phyloP scores from a whole-genome alignment of 2,888 invertebrate genomes.

The Tenodera sinensis region DNA sequence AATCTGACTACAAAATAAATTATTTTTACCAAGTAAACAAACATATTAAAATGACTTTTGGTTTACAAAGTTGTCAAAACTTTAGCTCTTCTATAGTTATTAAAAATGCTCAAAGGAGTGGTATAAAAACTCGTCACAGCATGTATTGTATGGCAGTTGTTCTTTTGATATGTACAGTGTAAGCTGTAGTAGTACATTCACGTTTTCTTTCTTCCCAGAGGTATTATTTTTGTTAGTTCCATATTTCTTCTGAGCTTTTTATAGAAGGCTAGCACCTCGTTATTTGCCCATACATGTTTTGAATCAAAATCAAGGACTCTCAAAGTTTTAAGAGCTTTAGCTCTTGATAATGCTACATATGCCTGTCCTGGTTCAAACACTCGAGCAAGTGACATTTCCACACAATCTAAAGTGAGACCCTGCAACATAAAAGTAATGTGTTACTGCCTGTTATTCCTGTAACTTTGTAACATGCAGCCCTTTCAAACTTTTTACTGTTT shows the following conservation, averaged over 20 bases:
- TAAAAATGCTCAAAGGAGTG: too few relatives aligned
- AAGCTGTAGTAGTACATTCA: background rate
- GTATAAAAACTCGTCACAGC: too few relatives aligned
- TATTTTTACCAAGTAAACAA: too few relatives aligned
- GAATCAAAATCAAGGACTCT: slow-evolving; percentile 82
- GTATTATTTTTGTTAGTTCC: slow-evolving; percentile 61
- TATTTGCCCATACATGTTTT: slow-evolving; percentile 85
- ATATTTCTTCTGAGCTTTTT: slow-evolving; percentile 62
- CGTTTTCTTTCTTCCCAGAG: slow-evolving; percentile 38
- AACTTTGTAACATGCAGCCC: background rate
- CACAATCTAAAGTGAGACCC: slow-evolving; percentile 91
- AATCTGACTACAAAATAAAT: too few relatives aligned
- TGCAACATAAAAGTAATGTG: slow-evolving; percentile 47
- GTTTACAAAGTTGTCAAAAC: too few relatives aligned
- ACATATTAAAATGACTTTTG: too few relatives aligned
- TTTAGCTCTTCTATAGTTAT: too few relatives aligned
- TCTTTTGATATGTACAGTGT: background rate
- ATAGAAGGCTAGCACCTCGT: slow-evolving; percentile 79
- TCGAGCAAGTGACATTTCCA: slow-evolving; percentile 85
- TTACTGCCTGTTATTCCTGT: background rate
- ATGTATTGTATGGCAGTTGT: too few relatives aligned
- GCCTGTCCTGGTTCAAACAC: slow-evolving; percentile 96
- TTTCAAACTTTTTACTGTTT: background rate
- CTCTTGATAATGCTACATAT: slow-evolving; percentile 91
- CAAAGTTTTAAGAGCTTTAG: slow-evolving; percentile 81